phyloP scores from a whole-genome alignment of 1,140 invertebrate species.

The Dendrolimus kikuchii region DNA sequence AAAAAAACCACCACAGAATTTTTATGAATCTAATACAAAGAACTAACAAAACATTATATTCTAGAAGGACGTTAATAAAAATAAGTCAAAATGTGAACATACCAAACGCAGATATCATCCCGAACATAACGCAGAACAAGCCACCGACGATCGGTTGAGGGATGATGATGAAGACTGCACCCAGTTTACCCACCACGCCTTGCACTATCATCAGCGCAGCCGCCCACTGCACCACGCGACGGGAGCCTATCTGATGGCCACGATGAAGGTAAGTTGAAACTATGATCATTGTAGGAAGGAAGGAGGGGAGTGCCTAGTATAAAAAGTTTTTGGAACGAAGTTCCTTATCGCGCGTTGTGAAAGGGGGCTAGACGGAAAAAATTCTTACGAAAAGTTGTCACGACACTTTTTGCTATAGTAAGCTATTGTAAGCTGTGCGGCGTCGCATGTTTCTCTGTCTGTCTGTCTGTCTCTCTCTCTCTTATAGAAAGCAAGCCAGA shows the following conservation, averaged over 20 bases:
- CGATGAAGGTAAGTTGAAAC: too few relatives aligned
- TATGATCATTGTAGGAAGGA: too few relatives aligned
- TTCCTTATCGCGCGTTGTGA: too few relatives aligned
- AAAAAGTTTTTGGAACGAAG: too few relatives aligned
- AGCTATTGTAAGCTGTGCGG: too few relatives aligned
- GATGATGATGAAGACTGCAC: slow-evolving; percentile 90
- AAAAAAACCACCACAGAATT: not conserved
- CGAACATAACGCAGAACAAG: slow-evolving; percentile 90
- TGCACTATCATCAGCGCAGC: slow-evolving; percentile 85
- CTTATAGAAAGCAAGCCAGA: too few relatives aligned
- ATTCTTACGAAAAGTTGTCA: too few relatives aligned
- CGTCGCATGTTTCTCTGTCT: too few relatives aligned
- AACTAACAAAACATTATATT: not conserved
- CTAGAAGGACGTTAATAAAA: not conserved
- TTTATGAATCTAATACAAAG: not conserved
- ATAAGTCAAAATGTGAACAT: slow-evolving; percentile 21
- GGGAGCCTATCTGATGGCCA: slow-evolving; percentile 80
- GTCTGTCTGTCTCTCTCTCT: too few relatives aligned
- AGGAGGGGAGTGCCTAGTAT: too few relatives aligned
- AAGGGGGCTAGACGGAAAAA: too few relatives aligned
- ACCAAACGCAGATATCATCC: slow-evolving; percentile 88
- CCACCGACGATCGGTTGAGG: slow-evolving; percentile 92
- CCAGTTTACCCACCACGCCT: slow-evolving; percentile 87
- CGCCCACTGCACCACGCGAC: slow-evolving; percentile 89
- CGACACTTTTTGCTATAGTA: too few relatives aligned